Evolutionary conservation across 2,797 vertebrate species (phyloP).

Genomic region (Streptopelia turtur): DNA sequence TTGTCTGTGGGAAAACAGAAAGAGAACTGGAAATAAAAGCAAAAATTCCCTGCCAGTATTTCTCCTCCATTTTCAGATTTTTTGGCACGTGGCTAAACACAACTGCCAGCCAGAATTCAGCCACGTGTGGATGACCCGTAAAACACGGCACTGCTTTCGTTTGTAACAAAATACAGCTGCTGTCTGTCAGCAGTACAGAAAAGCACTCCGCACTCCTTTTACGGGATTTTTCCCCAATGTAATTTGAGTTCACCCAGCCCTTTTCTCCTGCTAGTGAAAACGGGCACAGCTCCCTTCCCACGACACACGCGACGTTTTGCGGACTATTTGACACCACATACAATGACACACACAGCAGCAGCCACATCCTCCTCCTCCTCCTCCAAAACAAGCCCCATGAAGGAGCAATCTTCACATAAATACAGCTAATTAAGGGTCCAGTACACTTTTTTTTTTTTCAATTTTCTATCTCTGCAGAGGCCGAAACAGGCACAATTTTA

Average conservation of each 20-base stretch:
- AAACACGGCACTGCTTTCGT: neutral
- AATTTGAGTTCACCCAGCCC: neutral
- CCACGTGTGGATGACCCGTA: neutral
- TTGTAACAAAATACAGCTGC: neutral
- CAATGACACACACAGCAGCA: neutral
- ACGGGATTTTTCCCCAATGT: neutral
- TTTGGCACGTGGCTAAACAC: neutral
- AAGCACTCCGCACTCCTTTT: neutral
- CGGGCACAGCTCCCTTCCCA: neutral
- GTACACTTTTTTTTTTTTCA: neutral
- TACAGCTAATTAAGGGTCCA: neutral
- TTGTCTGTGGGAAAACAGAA: neutral
- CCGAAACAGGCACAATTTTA: neutral
- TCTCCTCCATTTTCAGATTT: neutral
- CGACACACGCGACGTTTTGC: accelerated
- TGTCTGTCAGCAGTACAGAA: neutral
- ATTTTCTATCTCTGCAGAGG: neutral
- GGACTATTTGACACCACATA: neutral
- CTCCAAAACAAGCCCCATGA: neutral
- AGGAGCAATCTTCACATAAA: too few species aligned
- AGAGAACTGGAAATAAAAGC: neutral
- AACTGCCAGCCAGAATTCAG: neutral
- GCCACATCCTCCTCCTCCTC: neutral
- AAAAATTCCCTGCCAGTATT: neutral
- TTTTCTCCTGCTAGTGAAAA: neutral